These are phyloP conservation scores for Alcedo atthis DNA, from an alignment of 2,797 vertebrate species.

Conservation along the genomic window DNA sequence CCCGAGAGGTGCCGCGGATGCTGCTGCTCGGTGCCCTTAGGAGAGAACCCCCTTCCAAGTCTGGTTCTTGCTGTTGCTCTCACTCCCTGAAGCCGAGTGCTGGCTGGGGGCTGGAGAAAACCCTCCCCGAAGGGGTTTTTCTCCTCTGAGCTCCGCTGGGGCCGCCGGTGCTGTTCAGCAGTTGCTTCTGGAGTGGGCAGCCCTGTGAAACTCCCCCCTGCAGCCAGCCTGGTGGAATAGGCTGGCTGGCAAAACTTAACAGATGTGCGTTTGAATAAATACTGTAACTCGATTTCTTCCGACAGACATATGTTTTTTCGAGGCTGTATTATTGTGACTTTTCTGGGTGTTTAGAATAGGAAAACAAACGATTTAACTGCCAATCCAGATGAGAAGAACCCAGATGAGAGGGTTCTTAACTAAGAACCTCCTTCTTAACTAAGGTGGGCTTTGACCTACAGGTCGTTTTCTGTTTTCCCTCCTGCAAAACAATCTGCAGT, in stretches of 20 bases:
- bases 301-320: neutral
- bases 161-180: no score
- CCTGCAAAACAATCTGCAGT: neutral
- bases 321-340: neutral
- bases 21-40: neutral
- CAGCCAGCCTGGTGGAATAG: neutral
- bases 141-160: no score
- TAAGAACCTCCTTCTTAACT: neutral
- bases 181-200: neutral
- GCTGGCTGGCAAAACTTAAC: neutral
- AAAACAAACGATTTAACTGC: neutral
- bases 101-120: neutral
- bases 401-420: no score
- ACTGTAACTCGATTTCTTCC: neutral
- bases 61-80: neutral
- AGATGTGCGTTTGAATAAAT: slow-evolving; percentile 2
- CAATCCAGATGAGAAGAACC: neutral
- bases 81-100: neutral
- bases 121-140: neutral
- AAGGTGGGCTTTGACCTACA: neutral
- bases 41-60: neutral
- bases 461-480: rapidly evolving
- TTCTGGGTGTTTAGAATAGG: neutral
- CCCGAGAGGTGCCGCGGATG: neutral
- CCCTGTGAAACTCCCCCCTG: neutral